These are phyloP conservation scores for Otolemur garnettii DNA, from an alignment of 2,113 vertebrate species.

Conservation along the genomic window DNA sequence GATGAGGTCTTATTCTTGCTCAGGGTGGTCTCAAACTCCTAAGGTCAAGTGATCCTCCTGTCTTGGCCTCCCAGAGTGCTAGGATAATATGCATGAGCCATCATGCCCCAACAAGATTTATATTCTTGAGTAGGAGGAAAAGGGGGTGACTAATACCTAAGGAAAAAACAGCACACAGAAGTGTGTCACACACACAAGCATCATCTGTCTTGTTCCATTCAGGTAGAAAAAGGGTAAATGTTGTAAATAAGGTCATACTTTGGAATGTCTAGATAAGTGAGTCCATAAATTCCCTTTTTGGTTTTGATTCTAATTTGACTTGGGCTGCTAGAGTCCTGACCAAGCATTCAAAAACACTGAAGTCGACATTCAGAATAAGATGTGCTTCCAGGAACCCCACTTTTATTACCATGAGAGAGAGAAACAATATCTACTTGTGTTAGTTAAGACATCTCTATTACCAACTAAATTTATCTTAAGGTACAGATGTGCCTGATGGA, in stretches of 20 bases:
- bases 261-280: neutral
- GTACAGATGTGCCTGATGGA: neutral
- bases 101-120: neutral
- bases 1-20: too few relatives aligned
- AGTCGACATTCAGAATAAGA: neutral
- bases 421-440: neutral
- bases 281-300: neutral
- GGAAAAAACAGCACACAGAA: neutral
- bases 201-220: neutral
- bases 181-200: neutral
- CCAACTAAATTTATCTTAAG: neutral
- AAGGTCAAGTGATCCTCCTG: too few relatives aligned
- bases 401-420: slow-evolving; percentile 8
- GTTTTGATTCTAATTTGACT: slow-evolving; percentile 10
- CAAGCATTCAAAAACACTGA: neutral
- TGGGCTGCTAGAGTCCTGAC: neutral
- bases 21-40: too few relatives aligned
- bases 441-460: neutral
- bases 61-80: too few relatives aligned
- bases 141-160: neutral
- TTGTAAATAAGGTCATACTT: neutral
- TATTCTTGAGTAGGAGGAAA: slow-evolving; percentile 3
- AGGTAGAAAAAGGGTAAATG: neutral
- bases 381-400: neutral
- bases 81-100: too few relatives aligned